Evolutionary conservation across 53 echinoderm and acorn worm genomes (phyloP).

Genomic region (Echinarachnius parma): DNA sequence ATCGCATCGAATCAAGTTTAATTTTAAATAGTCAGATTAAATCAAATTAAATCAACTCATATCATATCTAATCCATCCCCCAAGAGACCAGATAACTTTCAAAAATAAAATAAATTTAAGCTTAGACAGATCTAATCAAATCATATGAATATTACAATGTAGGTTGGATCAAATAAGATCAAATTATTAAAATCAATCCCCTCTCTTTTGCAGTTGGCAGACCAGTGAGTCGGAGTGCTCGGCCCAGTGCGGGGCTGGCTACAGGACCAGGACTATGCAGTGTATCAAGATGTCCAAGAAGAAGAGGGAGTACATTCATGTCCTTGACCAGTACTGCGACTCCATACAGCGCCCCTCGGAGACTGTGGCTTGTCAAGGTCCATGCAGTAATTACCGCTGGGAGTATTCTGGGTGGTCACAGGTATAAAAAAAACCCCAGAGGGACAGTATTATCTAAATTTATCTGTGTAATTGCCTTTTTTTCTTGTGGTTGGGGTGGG

Average conservation of each 20-base stretch:
- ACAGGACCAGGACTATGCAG: conserved; percentile 48
- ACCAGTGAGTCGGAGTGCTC: conserved; percentile 75
- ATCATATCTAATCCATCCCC: too few relatives aligned
- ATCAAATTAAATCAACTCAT: too few relatives aligned
- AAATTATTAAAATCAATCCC: too few relatives aligned
- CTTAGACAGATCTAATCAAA: too few relatives aligned
- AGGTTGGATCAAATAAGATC: too few relatives aligned
- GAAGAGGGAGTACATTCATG: conserved; percentile 24
- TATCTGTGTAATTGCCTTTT: background rate
- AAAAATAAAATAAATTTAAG: too few relatives aligned
- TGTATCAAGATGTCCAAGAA: conserved; percentile 63
- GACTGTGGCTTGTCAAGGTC: conserved; percentile 55
- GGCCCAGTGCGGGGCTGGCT: conserved; percentile 57
- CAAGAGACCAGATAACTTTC: too few relatives aligned
- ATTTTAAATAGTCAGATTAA: too few relatives aligned
- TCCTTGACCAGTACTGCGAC: conserved; percentile 56
- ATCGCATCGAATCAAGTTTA: too few relatives aligned
- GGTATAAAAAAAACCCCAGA: too few relatives aligned
- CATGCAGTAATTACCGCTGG: conserved; percentile 70
- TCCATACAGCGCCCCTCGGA: conserved; percentile 51
- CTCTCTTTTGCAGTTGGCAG: conserved; percentile 41
- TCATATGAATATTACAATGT: too few relatives aligned
- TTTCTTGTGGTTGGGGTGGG: too few relatives aligned
- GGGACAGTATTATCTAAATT: background rate
- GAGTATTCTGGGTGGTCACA: conserved; percentile 82